Conservation (phyloP, 2,113 vertebrate species). For the Anser cygnoides region DNA sequence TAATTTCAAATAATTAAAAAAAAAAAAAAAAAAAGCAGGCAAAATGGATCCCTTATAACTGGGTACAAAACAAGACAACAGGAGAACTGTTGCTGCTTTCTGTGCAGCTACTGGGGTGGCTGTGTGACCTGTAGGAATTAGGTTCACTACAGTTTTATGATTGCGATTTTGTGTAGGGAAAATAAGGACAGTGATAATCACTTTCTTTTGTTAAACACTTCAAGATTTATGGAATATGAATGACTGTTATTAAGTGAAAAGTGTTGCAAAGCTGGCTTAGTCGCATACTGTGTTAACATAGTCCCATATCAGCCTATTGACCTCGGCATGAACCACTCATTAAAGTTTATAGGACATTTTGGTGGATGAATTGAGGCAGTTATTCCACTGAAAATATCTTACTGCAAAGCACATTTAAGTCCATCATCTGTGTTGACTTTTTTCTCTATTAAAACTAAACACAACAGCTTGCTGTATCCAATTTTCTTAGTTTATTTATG, state of each 20-base stretch:
- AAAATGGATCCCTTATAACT: not conserved
- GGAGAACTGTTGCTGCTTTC: not conserved
- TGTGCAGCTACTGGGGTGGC: not conserved
- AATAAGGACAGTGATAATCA: slow-evolving; percentile 38
- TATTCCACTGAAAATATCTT: slow-evolving; percentile 13
- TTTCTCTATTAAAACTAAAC: not conserved
- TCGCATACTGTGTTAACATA: not conserved
- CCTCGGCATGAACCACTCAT: slow-evolving; percentile 20
- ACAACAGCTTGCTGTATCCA: not conserved
- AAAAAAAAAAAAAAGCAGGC: too few relatives aligned
- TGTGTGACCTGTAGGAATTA: not conserved
- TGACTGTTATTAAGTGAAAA: slow-evolving; percentile 23
- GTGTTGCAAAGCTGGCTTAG: slow-evolving; percentile 32
- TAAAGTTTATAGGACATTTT: slow-evolving; percentile 47
- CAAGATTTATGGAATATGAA: slow-evolving; percentile 26
- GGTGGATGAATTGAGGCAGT: not conserved
- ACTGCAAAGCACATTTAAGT: not conserved
- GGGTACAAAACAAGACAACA: not conserved
- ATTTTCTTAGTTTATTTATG: slow-evolving; percentile 25
- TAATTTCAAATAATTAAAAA: not conserved
- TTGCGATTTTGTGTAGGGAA: not conserved
- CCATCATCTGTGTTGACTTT: not conserved
- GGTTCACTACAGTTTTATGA: not conserved
- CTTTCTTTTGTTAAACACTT: slow-evolving; percentile 46
- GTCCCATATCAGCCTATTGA: not conserved